Evolutionary conservation across 2,797 vertebrate species (phyloP), one percentile per base, ranked within the genome.

Genomic region (Merluccius polli): DNA sequence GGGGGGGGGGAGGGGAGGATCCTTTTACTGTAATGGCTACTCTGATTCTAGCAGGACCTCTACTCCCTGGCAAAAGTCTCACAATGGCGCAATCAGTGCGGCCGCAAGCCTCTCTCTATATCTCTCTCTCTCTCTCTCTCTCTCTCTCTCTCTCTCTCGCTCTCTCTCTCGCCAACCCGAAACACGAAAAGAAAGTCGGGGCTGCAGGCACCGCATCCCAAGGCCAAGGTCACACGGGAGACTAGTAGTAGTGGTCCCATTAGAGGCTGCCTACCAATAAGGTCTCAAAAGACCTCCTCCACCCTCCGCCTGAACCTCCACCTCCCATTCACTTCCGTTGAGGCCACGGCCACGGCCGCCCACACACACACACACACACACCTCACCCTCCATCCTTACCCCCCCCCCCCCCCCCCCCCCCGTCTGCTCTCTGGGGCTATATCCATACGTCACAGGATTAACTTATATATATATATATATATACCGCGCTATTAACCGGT

Each of bases 51-150:
- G 83, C 77, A 74, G 36, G 48, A 80, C 79, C 59, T 81, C 69
- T 29, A 48, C 78, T 6, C 35, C 35, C 11, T 10, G 2, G 79
- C 76, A 73, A 85, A 85, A 71, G 77, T 84, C 82, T 81, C 73
- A 81, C 87, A 86, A 77, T 89, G 87, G 82, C 77, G 77, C 89
- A 92, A 93, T 94, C 93, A 93, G 85, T 69, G 73, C 76, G 76
- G 63, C 76, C 48, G 10, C 48, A 74, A 72, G 81, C 87, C 82
- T 82, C 35, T 36, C 35, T 36, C 35, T 36, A 6, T 36, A 6
- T 36, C 35, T 36, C 33, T 35, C 33, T 81, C 85, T 85, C 91
- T 92, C 93, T 93, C 91, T 36, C 33, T 35, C 33, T 81, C 85
- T 85, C 91, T 92, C 93, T 93, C 82, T 82, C 35, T 36, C 35